Evolutionary conservation across 2,113 vertebrate species (phyloP).

Genomic region (Microcebus ravelobensis): DNA sequence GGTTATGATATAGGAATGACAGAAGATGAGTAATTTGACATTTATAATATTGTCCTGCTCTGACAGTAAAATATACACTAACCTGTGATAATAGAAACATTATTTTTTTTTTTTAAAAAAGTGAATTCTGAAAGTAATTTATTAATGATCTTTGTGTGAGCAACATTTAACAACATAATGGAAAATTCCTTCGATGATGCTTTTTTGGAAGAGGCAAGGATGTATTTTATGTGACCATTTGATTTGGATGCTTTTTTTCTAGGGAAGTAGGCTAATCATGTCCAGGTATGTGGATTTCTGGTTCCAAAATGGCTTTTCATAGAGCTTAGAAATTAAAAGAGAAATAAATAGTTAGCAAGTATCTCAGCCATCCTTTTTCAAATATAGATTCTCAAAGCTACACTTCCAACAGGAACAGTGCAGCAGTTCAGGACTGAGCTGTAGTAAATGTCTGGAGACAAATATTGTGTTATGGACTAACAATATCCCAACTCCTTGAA

Average conservation of each 20-base stretch:
- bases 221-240: not conserved
- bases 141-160: not conserved
- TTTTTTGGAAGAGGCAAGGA: not conserved
- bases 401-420: not conserved
- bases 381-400: not conserved
- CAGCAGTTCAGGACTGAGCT: not conserved
- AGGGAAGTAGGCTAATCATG: not conserved
- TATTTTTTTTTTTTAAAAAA: constrained; percentile 15
- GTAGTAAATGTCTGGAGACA: not conserved
- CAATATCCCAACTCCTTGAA: not conserved
- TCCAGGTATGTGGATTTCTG: not conserved
- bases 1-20: not conserved
- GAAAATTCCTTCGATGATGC: not conserved
- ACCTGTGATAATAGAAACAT: not conserved
- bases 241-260: not conserved
- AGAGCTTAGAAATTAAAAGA: constrained; percentile 4
- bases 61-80: not conserved
- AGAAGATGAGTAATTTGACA: constrained; percentile 6
- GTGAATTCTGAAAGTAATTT: not conserved
- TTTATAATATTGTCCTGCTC: not conserved
- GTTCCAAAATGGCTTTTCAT: not conserved
- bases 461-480: not conserved
- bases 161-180: not conserved
- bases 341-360: not conserved
- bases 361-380: not conserved